Conservation (phyloP, 2,113 vertebrate genomes). For the Smithornis capensis region DNA sequence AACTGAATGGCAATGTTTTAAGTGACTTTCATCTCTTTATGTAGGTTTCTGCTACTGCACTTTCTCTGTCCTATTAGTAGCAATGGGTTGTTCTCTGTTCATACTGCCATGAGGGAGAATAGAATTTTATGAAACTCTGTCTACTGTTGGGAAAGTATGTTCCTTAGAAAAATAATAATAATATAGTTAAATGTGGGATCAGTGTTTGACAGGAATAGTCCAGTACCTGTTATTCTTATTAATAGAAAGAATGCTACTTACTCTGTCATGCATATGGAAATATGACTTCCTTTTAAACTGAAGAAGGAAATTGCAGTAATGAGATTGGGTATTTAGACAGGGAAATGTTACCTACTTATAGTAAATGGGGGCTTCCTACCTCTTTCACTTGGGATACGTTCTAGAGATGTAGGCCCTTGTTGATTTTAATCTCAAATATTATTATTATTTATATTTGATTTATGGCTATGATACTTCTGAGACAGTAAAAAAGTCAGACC, state of each 20-base stretch:
- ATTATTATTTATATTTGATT: slow-evolving; percentile 64
- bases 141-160: neutral
- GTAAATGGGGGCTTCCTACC: slow-evolving; percentile 39
- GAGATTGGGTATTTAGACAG: slow-evolving; percentile 7
- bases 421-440: slow-evolving; percentile 52
- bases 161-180: neutral
- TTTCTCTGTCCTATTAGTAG: neutral
- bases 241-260: slow-evolving; percentile 23
- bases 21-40: neutral
- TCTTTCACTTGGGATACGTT: slow-evolving; percentile 56
- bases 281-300: slow-evolving; percentile 38
- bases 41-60: neutral
- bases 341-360: slow-evolving; percentile 13
- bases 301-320: slow-evolving; percentile 49
- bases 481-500: slow-evolving; percentile 36
- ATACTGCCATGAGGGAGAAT: neutral
- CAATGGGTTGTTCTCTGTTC: neutral
- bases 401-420: slow-evolving; percentile 62
- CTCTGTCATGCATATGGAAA: slow-evolving; percentile 40
- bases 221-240: slow-evolving; percentile 35
- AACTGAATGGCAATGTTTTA: neutral
- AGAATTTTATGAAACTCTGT: slow-evolving; percentile 5
- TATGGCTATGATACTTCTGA: slow-evolving; percentile 59
- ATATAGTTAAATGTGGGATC: neutral
- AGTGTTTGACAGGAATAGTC: neutral